Evolutionary conservation across 2,113 vertebrate species (phyloP), one percentile per base, ranked within the genome.

Genomic region (Chunga burmeisteri): DNA sequence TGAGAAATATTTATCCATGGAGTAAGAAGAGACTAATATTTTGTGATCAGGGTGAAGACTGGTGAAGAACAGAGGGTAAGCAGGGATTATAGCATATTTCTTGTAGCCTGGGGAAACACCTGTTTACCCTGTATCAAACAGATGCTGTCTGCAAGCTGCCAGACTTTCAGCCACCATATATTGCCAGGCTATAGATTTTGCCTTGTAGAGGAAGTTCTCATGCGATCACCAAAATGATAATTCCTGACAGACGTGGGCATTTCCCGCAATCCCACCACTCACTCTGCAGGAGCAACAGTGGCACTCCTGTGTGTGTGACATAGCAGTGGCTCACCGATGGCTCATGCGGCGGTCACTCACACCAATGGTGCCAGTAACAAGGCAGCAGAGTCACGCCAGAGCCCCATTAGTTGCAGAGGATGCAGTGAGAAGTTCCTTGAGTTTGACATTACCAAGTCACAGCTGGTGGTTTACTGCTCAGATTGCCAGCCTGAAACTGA

Each of bases 231-330:
- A 2, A 66, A 85, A 71, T 34, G 9, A 47, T 61, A 3, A 32
- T 21, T 71, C 16, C 55, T 67, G 34, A 22, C 6, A 72, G 19
- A 30, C 1, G 1, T 26, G 30, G 9, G 21, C 20, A 32, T 36
- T 49, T 70, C 36, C 21, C 3, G 0, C 0, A 0, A 47, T 27
- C 9, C 7, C 34, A 56, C 32, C 2, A 1, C 18, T 73, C 29
- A 30, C 22, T n/a, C 36, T 80, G 40, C 12, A 50, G 26, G 29
- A 86, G 44, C 22, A 32, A 26, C 0, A 2, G n/a, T 3, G 1
- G 20, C 46, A 55, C 4, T 49, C 22, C 61, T 34, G 20, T 0
- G 0, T 42, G 29, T 2, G 0, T 11, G 29, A 30, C 1, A 1
- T 27, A 61, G 16, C 40, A 78, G 19, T 34, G 40, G 25, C 11